A percentile compares a stretch with the other conserved stretches of the same genome.
These are phyloP conservation scores for Nomada hirtipes DNA, from an alignment of 2,888 invertebrate genomes.

Conservation along the genomic window DNA sequence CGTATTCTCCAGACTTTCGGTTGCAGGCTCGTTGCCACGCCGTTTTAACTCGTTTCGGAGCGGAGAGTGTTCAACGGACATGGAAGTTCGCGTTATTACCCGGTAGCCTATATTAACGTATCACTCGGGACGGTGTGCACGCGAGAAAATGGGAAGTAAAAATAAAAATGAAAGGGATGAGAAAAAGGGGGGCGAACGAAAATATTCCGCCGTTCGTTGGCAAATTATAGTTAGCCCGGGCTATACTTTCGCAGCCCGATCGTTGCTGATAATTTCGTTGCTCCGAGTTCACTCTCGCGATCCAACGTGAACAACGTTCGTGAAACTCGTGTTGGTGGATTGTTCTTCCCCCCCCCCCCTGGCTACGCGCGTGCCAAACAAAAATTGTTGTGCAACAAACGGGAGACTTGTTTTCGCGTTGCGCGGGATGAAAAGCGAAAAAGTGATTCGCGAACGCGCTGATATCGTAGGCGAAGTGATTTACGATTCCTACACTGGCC, in stretches of 20 bases:
- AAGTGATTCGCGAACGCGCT: conserved; percentile 13
- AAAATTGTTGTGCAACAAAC: conserved; percentile 1
- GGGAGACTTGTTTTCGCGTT: not conserved
- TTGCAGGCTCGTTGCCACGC: conserved; percentile 25
- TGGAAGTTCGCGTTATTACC: conserved; percentile 47
- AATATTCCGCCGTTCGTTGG: not conserved
- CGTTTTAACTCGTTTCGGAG: conserved; percentile 28
- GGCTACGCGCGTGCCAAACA: not conserved
- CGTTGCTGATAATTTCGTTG: conserved; percentile 48
- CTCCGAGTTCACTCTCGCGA: conserved; percentile 25
- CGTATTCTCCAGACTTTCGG: conserved; percentile 13
- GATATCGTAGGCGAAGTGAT: conserved; percentile 13
- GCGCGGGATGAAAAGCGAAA: not conserved
- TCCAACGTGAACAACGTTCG: conserved; percentile 23
- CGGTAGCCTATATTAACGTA: conserved; percentile 45
- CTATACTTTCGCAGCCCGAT: conserved; percentile 25
- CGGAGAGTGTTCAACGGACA: conserved; percentile 24
- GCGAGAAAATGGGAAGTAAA: conserved; percentile 9
- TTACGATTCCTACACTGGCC: not conserved
- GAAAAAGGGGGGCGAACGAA: not conserved
- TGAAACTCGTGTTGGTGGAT: conserved; percentile 15
- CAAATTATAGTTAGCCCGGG: conserved; percentile 22
- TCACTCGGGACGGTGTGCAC: conserved; percentile 20
- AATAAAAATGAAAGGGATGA: not conserved
- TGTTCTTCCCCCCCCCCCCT: not conserved